Percentiles rank a stretch among this genome's conserved stretches.
Evolutionary conservation across 2,888 invertebrate genomes (phyloP).

Genomic region (Synanthedon tipuliformis): DNA sequence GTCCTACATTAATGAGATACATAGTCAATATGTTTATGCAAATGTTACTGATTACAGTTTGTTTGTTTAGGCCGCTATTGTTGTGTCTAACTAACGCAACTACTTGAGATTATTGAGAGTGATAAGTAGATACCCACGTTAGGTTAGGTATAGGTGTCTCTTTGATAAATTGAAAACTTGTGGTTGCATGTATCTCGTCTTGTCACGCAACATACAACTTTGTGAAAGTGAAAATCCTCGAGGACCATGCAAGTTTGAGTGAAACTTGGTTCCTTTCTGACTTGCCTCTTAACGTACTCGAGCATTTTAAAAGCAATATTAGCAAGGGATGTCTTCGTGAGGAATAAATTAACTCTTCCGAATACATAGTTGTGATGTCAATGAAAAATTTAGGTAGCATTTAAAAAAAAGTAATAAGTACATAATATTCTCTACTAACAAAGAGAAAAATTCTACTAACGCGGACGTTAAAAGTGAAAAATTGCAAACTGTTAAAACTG

Average conservation of each 20-base stretch:
- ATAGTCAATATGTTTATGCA: conserved; percentile 32
- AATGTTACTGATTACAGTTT: conserved; percentile 32
- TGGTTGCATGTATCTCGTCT: conserved; percentile 39
- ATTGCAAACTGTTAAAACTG: too few species aligned
- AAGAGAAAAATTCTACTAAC: too few species aligned
- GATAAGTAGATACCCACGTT: too few species aligned
- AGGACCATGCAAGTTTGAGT: conserved; percentile 49
- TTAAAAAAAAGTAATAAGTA: too few species aligned
- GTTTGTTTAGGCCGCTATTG: conserved; percentile 3
- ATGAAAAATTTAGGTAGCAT: too few species aligned
- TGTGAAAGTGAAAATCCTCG: conserved; percentile 48
- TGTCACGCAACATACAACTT: conserved; percentile 52
- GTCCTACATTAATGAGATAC: conserved; percentile 26
- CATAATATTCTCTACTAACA: too few species aligned
- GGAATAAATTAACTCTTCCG: conserved; percentile 49
- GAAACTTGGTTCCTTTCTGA: conserved; percentile 49
- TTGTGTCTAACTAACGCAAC: neutral
- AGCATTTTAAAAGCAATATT: too few species aligned
- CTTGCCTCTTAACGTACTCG: conserved; percentile 28
- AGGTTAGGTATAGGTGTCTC: too few species aligned
- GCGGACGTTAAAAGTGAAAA: too few species aligned
- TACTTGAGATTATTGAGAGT: neutral
- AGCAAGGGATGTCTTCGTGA: too few species aligned
- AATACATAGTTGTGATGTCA: conserved; percentile 18
- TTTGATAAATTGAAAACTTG: conserved; percentile 49